Evolutionary conservation across 1,140 invertebrate species (phyloP), one percentile per base, ranked within the genome.

Genomic region (Psilanteris sp.): DNA sequence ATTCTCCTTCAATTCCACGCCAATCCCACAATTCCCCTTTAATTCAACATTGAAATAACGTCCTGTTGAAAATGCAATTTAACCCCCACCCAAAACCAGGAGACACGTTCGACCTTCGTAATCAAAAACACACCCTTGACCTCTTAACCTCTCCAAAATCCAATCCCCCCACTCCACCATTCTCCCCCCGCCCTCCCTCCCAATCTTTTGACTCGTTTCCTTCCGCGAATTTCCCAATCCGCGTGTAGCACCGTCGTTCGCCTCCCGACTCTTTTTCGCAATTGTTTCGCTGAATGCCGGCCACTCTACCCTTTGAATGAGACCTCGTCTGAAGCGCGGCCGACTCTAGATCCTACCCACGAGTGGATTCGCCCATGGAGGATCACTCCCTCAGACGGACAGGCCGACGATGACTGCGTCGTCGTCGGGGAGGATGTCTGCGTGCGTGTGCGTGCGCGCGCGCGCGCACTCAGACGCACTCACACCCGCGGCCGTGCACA

Each of bases 331-430:
- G 55, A 66, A 52, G 46, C 10, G 32, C 29, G 16, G 26, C 66
- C 46, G 54, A 77, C 74, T 77, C 75, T 70, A 70, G 74, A 24
- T 72, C 79, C 78, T 83, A 83, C 78, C 77, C 77, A 70, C 61
- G 61, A 73, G 61, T 48, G 77, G 9, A 41, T 36, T 13, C 24
- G 78, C 64, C 72, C 55, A 31, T 77, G 75, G 59, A 44, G 52
- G 52, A 67, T 46, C 24, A 54, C 71, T 67, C 54, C 71, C 61
- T 74, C 61, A 24, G 31, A 62, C 61, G 15, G 29, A 46, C 27
- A 16, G 22, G 50, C 55, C 41, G 48, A 41, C 32, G 26, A 48
- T 18, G 31, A 8, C 43, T 39, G 27, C 41, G 64, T 29, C 26
- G 54, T 43, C 39, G 64, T 24, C 52, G 24, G 59, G 29, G 74